Evolutionary conservation across 2,888 invertebrate species (phyloP).

Genomic region (Cecidostiba fungosa): DNA sequence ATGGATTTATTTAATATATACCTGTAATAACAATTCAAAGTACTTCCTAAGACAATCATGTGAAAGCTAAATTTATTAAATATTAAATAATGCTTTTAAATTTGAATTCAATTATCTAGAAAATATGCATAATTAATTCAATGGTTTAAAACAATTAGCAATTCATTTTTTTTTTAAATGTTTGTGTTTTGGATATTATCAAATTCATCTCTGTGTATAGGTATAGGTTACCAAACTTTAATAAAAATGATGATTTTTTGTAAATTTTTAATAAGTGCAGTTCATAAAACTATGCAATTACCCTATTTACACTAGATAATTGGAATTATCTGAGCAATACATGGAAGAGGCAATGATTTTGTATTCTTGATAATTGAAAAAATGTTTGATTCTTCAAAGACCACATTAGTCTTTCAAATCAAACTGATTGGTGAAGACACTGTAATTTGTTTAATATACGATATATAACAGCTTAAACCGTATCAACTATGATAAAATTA

Average conservation of each 20-base stretch:
- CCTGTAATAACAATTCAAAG: slow-evolving; percentile 52
- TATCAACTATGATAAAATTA: slow-evolving; percentile 23
- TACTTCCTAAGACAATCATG: slow-evolving; percentile 37
- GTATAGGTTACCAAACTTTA: slow-evolving; percentile 21
- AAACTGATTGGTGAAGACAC: slow-evolving; percentile 29
- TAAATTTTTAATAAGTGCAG: slow-evolving; percentile 25
- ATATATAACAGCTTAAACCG: slow-evolving; percentile 25
- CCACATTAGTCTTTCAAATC: background rate
- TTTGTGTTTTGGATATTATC: background rate
- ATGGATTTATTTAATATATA: slow-evolving; percentile 46
- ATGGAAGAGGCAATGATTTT: slow-evolving; percentile 54
- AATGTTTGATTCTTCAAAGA: slow-evolving; percentile 16
- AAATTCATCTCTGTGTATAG: background rate
- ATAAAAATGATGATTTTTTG: slow-evolving; percentile 20
- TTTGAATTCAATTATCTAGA: slow-evolving; percentile 50
- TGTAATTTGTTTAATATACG: slow-evolving; percentile 22
- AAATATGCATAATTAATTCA: slow-evolving; percentile 39
- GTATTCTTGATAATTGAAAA: slow-evolving; percentile 25
- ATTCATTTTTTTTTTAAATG: slow-evolving; percentile 4
- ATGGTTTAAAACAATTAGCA: background rate
- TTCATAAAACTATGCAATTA: slow-evolving; percentile 30
- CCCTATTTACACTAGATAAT: slow-evolving; percentile 44
- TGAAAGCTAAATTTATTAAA: slow-evolving; percentile 43
- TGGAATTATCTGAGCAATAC: slow-evolving; percentile 49
- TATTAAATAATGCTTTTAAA: slow-evolving; percentile 42